Conservation (phyloP, 2,888 invertebrate genomes). For the Plebejus argus region DNA sequence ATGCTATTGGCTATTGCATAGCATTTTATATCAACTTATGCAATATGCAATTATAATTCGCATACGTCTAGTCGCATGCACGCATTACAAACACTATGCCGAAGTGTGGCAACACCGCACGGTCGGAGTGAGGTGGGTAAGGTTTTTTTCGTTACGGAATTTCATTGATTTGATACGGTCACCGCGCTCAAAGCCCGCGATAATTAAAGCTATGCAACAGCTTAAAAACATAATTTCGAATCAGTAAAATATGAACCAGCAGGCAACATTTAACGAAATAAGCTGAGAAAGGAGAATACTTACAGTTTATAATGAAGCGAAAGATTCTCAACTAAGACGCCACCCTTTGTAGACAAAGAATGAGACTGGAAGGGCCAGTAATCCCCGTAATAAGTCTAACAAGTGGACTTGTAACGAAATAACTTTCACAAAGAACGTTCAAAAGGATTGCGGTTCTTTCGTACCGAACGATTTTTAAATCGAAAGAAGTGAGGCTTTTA, state of each 20-base stretch:
- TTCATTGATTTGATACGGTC: too few species aligned
- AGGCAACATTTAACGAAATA: slow-evolving; percentile 35
- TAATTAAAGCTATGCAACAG: too few species aligned
- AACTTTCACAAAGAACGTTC: slow-evolving; percentile 62
- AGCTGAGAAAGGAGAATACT: slow-evolving; percentile 28
- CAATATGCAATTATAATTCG: too few species aligned
- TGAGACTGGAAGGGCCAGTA: slow-evolving; percentile 51
- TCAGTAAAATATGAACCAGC: not conserved
- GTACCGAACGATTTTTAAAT: slow-evolving; percentile 44
- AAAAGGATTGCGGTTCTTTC: slow-evolving; percentile 62
- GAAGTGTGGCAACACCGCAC: too few species aligned
- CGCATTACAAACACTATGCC: too few species aligned
- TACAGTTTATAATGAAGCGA: slow-evolving; percentile 33
- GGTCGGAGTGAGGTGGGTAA: too few species aligned
- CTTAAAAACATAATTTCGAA: too few species aligned
- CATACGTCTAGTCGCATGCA: too few species aligned
- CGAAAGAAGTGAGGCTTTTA: slow-evolving; percentile 36
- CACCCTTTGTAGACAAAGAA: slow-evolving; percentile 47
- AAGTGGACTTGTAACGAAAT: slow-evolving; percentile 53
- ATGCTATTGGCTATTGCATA: too few species aligned
- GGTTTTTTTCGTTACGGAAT: too few species aligned
- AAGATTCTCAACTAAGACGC: slow-evolving; percentile 38
- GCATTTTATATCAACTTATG: too few species aligned
- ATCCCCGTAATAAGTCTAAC: slow-evolving; percentile 54
- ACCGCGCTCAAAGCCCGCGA: too few species aligned